Conservation (phyloP, 92 coral and sea anemone genomes). For the Scolanthus callimorphus region DNA sequence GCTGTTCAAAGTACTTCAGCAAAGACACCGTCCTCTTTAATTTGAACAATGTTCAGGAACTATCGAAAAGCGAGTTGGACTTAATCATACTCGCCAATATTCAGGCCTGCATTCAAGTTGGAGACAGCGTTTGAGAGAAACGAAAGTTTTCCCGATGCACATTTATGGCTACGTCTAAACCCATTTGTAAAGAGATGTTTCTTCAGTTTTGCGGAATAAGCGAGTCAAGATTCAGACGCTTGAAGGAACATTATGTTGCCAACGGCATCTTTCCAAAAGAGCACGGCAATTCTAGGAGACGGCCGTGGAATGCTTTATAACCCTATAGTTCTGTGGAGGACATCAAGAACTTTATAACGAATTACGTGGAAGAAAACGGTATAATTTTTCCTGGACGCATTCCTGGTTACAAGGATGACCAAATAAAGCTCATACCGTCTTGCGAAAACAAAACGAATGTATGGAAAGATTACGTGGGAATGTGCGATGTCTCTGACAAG, state of each 20-base stretch:
- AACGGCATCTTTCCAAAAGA: conserved; percentile 12
- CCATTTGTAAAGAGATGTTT: conserved; percentile 48
- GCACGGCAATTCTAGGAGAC: conserved; percentile 26
- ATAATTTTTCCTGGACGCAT: conserved; percentile 32
- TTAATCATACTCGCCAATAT: conserved; percentile 46
- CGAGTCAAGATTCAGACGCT: conserved; percentile 35
- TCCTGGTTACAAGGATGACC: conserved; percentile 21
- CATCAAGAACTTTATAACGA: conserved; percentile 13
- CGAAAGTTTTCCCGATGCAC: conserved; percentile 20
- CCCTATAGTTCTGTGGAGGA: conserved; percentile 14
- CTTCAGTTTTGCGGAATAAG: conserved; percentile 30
- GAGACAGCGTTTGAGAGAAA: conserved; percentile 20
- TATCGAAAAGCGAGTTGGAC: conserved; percentile 42
- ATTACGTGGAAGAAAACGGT: conserved; percentile 32
- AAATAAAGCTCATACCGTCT: conserved; percentile 18
- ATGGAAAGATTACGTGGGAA: conserved; percentile 29
- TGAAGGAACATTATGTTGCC: conserved; percentile 40
- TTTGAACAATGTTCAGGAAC: conserved; percentile 39
- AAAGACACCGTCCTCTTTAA: no score
- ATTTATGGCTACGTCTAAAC: conserved; percentile 14
- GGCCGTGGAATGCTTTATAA: conserved; percentile 10
- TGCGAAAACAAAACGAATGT: conserved; percentile 31
- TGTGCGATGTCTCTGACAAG: conserved; percentile 32
- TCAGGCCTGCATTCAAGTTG: conserved; percentile 45
- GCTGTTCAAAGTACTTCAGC: no score